A percentile compares a stretch with the other conserved stretches of the same genome.
These are phyloP conservation scores for Tethya wilhelma DNA, from an alignment of 37 sponge, comb jelly and placozoan genomes.

Conservation along the genomic window DNA sequence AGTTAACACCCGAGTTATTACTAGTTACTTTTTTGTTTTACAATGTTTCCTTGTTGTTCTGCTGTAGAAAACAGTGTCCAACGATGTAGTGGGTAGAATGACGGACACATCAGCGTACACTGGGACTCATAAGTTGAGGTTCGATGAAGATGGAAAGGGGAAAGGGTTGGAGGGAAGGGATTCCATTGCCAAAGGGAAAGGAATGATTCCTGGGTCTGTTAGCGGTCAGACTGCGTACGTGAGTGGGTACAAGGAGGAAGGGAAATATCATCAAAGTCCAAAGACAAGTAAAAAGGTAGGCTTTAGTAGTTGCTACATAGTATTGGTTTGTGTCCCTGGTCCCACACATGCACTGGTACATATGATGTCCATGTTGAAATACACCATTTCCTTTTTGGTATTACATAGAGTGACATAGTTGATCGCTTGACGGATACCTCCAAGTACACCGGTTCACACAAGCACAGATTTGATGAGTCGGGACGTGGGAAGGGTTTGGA, in stretches of 20 bases:
- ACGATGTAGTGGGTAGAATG: slow-evolving; percentile 51
- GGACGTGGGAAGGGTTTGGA: slow-evolving; percentile 82
- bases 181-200: slow-evolving; percentile 56
- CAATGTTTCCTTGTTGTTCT: neutral
- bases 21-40: neutral
- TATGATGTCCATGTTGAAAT: neutral
- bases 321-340: neutral
- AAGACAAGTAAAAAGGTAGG: slow-evolving; percentile 13
- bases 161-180: slow-evolving; percentile 87
- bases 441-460: slow-evolving; percentile 89
- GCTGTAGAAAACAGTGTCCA: slow-evolving; percentile 16
- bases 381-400: neutral
- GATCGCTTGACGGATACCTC: slow-evolving; percentile 82
- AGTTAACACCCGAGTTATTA: neutral
- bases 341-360: neutral
- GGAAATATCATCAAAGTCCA: neutral
- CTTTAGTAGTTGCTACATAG: neutral
- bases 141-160: slow-evolving; percentile 91
- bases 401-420: neutral
- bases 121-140: slow-evolving; percentile 86
- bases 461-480: slow-evolving; percentile 77
- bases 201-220: slow-evolving; percentile 23
- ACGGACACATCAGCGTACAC: slow-evolving; percentile 93
- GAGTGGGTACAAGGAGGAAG: slow-evolving; percentile 36
- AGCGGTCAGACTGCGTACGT: slow-evolving; percentile 36